A percentile compares a stretch with the other conserved stretches of the same genome.
These are phyloP conservation scores for Lycophotia porphyrea DNA, from an alignment of 2,888 invertebrate genomes.

Conservation along the genomic window DNA sequence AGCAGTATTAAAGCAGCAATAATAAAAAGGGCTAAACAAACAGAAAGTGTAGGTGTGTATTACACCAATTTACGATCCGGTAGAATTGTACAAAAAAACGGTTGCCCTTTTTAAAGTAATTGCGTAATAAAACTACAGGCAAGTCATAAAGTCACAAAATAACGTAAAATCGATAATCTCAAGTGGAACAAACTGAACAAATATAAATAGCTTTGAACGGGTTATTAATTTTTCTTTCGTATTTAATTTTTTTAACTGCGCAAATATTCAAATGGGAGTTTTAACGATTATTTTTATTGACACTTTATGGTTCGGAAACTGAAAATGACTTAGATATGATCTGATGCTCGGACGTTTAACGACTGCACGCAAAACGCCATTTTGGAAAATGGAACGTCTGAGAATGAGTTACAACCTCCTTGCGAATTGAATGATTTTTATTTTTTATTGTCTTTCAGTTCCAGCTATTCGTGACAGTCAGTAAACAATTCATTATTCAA, in stretches of 20 bases:
- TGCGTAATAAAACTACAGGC: slow-evolving; percentile 66
- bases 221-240: slow-evolving; percentile 83
- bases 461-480: slow-evolving; percentile 9
- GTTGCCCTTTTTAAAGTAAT: slow-evolving; percentile 65
- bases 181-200: slow-evolving; percentile 74
- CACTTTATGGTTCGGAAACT: slow-evolving; percentile 89
- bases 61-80: slow-evolving; percentile 59
- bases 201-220: slow-evolving; percentile 75
- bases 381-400: slow-evolving; percentile 64
- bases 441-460: slow-evolving; percentile 28
- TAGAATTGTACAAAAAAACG: slow-evolving; percentile 52
- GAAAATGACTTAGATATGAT: slow-evolving; percentile 84
- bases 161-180: slow-evolving; percentile 74
- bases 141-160: slow-evolving; percentile 62
- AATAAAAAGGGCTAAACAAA: slow-evolving; percentile 41
- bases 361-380: slow-evolving; percentile 70
- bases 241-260: slow-evolving; percentile 82
- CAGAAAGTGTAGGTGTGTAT: slow-evolving; percentile 37
- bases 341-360: slow-evolving; percentile 77
- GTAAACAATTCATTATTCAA: slow-evolving; percentile 24
- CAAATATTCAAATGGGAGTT: slow-evolving; percentile 85
- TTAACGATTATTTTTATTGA: slow-evolving; percentile 87
- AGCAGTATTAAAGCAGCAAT: slow-evolving; percentile 31
- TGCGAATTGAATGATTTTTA: slow-evolving; percentile 35
- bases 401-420: slow-evolving; percentile 52